Evolutionary conservation across 2,113 vertebrate genomes (phyloP).

Genomic region (Sylvia atricapilla): DNA sequence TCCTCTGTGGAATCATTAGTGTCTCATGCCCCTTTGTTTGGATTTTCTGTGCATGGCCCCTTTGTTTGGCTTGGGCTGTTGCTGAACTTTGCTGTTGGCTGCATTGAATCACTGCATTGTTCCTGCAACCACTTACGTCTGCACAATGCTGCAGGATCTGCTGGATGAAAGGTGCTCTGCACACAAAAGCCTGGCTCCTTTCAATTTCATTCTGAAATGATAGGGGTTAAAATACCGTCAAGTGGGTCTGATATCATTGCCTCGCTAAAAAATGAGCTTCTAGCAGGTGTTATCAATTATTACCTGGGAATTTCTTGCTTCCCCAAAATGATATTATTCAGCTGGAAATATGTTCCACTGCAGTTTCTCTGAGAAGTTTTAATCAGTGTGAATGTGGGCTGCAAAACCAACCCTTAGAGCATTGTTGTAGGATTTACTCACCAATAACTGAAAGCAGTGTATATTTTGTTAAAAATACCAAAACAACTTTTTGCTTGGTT

Average conservation of each 20-base stretch:
- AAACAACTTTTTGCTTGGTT: background rate
- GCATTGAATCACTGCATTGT: background rate
- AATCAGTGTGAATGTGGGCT: background rate
- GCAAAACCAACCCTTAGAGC: background rate
- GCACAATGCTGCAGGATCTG: background rate
- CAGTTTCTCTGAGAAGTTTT: background rate
- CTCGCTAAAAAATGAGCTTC: background rate
- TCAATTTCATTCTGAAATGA: background rate
- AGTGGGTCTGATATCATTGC: background rate
- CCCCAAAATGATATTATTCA: background rate
- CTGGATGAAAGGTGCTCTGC: background rate
- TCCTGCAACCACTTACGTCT: background rate
- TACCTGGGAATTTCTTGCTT: background rate
- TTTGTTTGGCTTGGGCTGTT: slow-evolving; percentile 22
- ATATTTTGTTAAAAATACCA: background rate
- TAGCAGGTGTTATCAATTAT: background rate
- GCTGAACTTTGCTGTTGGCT: slow-evolving; percentile 28
- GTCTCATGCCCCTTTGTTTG: slow-evolving; percentile 28
- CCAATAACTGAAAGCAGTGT: background rate
- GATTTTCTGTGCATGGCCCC: background rate
- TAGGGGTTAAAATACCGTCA: background rate
- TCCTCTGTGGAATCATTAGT: background rate
- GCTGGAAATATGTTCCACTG: background rate
- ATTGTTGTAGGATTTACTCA: background rate
- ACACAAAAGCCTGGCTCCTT: background rate